Evolutionary conservation across 2,113 vertebrate species (phyloP).

Genomic region (Bostrychus sinensis): DNA sequence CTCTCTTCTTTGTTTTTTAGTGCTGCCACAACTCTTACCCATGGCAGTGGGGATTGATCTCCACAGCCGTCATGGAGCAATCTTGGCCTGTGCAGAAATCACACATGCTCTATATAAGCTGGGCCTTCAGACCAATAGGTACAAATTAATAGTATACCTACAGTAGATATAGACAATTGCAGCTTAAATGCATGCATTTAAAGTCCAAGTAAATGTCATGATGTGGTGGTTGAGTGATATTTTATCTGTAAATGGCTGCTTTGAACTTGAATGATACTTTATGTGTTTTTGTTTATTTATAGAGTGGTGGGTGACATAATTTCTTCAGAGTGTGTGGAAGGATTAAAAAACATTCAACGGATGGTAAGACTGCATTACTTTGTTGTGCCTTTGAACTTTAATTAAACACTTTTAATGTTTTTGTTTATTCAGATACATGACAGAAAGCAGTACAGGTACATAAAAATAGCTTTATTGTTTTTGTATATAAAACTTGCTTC

Average conservation of each 20-base stretch:
- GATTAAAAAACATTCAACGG: slow-evolving; percentile 87
- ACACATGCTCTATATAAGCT: slow-evolving; percentile 85
- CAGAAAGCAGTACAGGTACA: slow-evolving; percentile 91
- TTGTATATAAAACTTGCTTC: not conserved
- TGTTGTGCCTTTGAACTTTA: not conserved
- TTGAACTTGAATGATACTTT: not conserved
- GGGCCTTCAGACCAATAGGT: slow-evolving; percentile 84
- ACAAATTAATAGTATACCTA: slow-evolving; percentile 12
- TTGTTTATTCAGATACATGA: slow-evolving; percentile 79
- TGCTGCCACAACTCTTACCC: slow-evolving; percentile 86
- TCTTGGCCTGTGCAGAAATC: slow-evolving; percentile 92
- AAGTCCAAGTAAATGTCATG: too few species aligned
- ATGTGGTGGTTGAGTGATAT: too few species aligned
- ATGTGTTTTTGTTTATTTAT: slow-evolving; percentile 12
- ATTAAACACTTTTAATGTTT: not conserved
- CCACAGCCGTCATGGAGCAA: slow-evolving; percentile 90
- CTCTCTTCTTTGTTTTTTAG: slow-evolving; percentile 72
- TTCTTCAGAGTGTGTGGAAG: slow-evolving; percentile 75
- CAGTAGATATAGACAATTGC: too few species aligned
- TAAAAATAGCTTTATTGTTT: not conserved
- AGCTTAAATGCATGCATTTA: too few species aligned
- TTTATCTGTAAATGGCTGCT: not conserved
- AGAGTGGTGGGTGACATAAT: slow-evolving; percentile 82
- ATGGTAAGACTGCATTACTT: slow-evolving; percentile 75
- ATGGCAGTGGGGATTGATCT: slow-evolving; percentile 87